Evolutionary conservation across 2,113 vertebrate genomes (phyloP).

Genomic region (Ia io): DNA sequence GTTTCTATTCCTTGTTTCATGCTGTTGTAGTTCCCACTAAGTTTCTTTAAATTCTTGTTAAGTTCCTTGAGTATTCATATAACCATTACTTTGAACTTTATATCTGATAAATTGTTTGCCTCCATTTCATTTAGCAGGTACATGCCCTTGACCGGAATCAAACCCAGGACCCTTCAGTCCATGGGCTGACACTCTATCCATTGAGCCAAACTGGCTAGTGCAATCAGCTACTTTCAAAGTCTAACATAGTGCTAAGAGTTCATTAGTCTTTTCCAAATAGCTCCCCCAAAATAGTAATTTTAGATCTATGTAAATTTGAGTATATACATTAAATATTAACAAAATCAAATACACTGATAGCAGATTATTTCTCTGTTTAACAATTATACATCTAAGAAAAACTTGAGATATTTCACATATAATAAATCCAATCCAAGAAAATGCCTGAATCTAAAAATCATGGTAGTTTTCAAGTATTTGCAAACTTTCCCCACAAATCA

Average conservation of each 20-base stretch:
- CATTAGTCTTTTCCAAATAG: constrained; percentile 30
- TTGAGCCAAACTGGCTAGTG: too few species aligned
- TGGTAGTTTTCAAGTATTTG: not conserved
- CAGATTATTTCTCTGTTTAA: not conserved
- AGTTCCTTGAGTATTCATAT: too few species aligned
- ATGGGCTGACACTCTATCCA: too few species aligned
- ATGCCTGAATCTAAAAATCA: constrained; percentile 16
- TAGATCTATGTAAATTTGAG: not conserved
- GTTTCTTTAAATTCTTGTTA: too few species aligned
- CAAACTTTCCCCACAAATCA: not conserved
- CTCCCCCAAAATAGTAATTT: not conserved
- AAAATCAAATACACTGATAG: not conserved
- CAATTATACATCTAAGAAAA: not conserved
- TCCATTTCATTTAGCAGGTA: too few species aligned
- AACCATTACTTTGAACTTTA: too few species aligned
- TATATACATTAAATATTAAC: not conserved
- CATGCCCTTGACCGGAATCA: too few species aligned
- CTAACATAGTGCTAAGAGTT: not conserved
- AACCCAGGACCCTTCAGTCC: too few species aligned
- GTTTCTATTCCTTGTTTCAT: too few species aligned
- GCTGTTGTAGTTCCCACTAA: too few species aligned
- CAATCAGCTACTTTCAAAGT: not conserved
- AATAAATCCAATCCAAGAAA: constrained; percentile 26
- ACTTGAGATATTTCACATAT: not conserved
- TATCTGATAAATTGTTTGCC: too few species aligned